Evolutionary conservation across 2,888 invertebrate genomes (phyloP).

Genomic region (Eudasyphora cyanicolor): DNA sequence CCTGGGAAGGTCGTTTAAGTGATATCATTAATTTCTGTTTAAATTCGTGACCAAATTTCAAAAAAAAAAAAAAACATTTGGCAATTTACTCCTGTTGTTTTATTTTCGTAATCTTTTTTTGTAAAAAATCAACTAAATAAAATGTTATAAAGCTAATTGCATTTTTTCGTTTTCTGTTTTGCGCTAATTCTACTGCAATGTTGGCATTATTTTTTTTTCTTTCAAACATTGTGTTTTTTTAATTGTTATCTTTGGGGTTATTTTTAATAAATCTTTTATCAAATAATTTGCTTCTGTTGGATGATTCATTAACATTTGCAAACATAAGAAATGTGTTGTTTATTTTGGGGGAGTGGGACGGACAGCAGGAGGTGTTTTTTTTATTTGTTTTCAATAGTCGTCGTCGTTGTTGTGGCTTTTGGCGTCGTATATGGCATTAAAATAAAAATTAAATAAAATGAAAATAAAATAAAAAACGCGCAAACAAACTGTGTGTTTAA

Average conservation of each 20-base stretch:
- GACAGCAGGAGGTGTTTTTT: too few species aligned
- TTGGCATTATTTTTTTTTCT: slow-evolving; percentile 1
- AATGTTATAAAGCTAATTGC: not conserved
- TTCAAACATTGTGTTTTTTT: not conserved
- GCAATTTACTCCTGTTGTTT: not conserved
- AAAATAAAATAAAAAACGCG: too few species aligned
- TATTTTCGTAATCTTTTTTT: too few species aligned
- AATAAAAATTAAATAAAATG: not conserved
- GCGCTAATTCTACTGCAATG: not conserved
- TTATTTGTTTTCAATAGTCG: not conserved
- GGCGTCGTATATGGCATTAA: not conserved
- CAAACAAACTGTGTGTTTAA: not conserved
- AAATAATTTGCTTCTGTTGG: slow-evolving; percentile 22
- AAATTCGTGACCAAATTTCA: too few species aligned
- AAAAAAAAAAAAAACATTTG: not conserved
- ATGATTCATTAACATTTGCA: slow-evolving; percentile 58
- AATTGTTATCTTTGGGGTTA: slow-evolving; percentile 2
- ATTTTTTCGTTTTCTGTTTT: not conserved
- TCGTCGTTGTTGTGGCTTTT: not conserved
- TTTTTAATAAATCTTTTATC: slow-evolving; percentile 58
- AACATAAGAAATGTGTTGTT: slow-evolving; percentile 6
- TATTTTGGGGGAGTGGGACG: not conserved
- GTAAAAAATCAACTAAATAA: too few species aligned
- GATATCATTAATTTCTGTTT: too few species aligned
- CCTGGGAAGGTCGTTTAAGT: too few species aligned